Conservation (phyloP, 2,113 vertebrate species). For the Atlantisia rogersi region DNA sequence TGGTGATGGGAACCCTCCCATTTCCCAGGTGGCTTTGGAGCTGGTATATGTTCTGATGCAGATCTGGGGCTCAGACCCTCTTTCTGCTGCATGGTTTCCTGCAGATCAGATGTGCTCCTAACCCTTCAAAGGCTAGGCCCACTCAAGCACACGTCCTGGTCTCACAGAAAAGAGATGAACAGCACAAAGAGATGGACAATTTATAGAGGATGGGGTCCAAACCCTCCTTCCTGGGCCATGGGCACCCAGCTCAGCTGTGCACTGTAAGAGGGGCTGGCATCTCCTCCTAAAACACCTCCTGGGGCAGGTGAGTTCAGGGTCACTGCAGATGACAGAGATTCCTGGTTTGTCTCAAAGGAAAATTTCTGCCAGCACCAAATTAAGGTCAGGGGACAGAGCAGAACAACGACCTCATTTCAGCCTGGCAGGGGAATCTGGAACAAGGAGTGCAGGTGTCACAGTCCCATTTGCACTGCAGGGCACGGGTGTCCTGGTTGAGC, state of each 20-base stretch:
- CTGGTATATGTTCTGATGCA: background rate
- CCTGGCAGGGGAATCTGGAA: background rate
- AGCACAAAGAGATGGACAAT: background rate
- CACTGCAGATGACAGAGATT: background rate
- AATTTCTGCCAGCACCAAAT: background rate
- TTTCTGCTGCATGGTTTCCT: background rate
- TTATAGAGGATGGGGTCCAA: background rate
- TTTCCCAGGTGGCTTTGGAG: background rate
- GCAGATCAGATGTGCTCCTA: rapidly evolving
- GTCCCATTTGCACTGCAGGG: background rate
- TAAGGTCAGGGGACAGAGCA: background rate
- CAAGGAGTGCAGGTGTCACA: rapidly evolving
- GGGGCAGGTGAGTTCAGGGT: background rate
- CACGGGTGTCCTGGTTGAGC: background rate
- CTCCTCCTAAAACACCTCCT: background rate
- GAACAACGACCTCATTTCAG: background rate
- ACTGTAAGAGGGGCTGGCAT: background rate
- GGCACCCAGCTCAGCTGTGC: background rate
- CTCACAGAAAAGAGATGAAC: background rate
- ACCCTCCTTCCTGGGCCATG: background rate
- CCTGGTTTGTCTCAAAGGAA: background rate
- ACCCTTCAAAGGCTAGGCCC: background rate
- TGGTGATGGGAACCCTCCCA: background rate
- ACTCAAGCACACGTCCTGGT: background rate
- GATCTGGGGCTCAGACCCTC: background rate